These are phyloP conservation scores for Ameiurus melas DNA, from an alignment of 2,113 vertebrate genomes.

Conservation along the genomic window DNA sequence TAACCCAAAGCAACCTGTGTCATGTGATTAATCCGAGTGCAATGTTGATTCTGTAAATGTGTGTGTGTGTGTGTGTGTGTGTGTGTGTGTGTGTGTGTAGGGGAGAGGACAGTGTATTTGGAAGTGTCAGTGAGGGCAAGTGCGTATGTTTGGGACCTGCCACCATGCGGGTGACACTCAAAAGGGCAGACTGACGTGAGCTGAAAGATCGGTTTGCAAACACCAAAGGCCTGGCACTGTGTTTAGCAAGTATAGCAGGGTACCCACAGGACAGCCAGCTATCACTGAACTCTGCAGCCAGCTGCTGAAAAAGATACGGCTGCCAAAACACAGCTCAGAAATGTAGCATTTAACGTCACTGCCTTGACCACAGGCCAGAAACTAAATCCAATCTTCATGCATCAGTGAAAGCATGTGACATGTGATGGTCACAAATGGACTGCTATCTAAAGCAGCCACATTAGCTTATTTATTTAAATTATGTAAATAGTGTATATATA, in stretches of 20 bases:
- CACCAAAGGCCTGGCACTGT: conserved; percentile 47
- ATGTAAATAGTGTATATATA: not conserved
- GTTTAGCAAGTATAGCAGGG: conserved; percentile 3
- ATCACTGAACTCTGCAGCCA: conserved; percentile 44
- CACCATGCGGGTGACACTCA: conserved; percentile 55
- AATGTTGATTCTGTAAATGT: not conserved
- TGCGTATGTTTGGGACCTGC: conserved; percentile 43
- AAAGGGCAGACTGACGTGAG: conserved; percentile 53
- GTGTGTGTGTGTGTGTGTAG: conserved; percentile 27
- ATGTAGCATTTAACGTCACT: conserved; percentile 39
- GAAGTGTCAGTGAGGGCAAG: conserved; percentile 28
- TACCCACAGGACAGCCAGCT: conserved; percentile 27
- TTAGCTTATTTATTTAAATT: not conserved
- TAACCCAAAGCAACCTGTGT: conserved; percentile 34
- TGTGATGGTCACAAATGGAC: conserved; percentile 2
- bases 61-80: conserved; percentile 27
- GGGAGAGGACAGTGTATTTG: conserved; percentile 27
- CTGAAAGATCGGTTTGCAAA: conserved; percentile 58
- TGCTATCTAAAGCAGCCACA: not conserved
- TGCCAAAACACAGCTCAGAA: conserved; percentile 43
- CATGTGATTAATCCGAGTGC: not conserved
- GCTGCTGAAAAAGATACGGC: conserved; percentile 29
- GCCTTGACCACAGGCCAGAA: conserved; percentile 40
- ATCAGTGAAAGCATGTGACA: conserved; percentile 18
- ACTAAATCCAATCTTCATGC: conserved; percentile 7